Conservation (phyloP, 2,888 invertebrate species). For the Tipula unca region DNA sequence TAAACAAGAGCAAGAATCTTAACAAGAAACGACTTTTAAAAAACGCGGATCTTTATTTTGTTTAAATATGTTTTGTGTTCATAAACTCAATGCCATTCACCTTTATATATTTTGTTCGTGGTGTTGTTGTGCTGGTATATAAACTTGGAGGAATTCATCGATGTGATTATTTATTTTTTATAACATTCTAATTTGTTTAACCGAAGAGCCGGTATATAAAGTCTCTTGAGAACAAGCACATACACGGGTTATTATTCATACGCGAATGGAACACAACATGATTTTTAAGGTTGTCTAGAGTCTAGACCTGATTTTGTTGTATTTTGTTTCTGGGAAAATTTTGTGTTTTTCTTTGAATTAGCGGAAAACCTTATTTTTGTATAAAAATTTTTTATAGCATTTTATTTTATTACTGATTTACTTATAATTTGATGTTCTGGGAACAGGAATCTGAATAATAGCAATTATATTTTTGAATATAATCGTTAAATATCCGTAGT, state of each 20-base stretch:
- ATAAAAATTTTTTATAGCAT: no score
- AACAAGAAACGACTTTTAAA: not conserved
- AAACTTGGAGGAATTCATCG: no score
- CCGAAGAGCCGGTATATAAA: not conserved
- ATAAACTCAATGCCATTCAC: constrained; percentile 8
- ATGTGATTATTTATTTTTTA: not conserved
- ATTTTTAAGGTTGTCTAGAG: not conserved
- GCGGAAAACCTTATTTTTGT: no score
- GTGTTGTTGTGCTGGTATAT: not conserved
- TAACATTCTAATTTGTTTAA: not conserved
- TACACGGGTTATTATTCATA: not conserved
- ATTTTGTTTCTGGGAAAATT: not conserved
- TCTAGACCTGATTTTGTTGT: not conserved
- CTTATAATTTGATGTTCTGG: no score
- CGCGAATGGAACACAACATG: no score
- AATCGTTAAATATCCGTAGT: no score
- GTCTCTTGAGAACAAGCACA: not conserved
- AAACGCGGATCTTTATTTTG: not conserved
- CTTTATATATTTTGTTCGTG: not conserved
- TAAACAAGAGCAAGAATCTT: not conserved
- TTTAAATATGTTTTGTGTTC: not conserved
- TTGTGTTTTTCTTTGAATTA: not conserved
- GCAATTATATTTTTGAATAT: no score
- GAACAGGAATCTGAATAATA: no score
- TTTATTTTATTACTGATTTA: no score